Base-by-base conservation (phyloP, 2,797 vertebrate genomes). In the Otus scops region DNA sequence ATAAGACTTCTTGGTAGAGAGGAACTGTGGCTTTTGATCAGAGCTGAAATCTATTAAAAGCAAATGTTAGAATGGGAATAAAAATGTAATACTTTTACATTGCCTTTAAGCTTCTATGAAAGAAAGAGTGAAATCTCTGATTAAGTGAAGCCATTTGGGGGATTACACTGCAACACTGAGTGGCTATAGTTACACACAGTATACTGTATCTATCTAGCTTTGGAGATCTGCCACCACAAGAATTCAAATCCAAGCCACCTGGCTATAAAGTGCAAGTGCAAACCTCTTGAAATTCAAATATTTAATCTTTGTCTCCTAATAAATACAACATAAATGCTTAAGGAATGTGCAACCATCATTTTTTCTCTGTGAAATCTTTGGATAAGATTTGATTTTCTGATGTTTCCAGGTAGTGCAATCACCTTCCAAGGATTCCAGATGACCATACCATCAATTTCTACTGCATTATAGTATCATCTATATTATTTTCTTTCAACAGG, bases 161-260 rank as follows among this genome's bases (percentile, higher is more conserved):
- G 60, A 80, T 57, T 60, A 63, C 24, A 45, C 18, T 32, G 48
- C 54, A 88, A 76, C 50, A 30, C 70, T 1, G 16, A 77, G 65
- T 16, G 79, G 71, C 68, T 56, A 18, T 10, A 69, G 38, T 53
- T 88, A 80, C 47, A 80, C 26, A 41, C 56, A 51, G 43, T 67
- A 22, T 21, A 39, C 30, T 30, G 9, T 60, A 61, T 73, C 88
- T 89, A 70, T 34, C 16, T 64, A 70, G 20, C 41, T 54, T 54
- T 92, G 94, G 93, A 96, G 45, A 48, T 59, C 48, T 90, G 95
- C 92, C 96, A 94, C 83, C 41, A 45, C 48, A 38, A 84, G 69
- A 89, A 95, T 65, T 92, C 85, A 92, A 92, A 93, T 85, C 74
- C 94, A 95, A 93, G 63, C 79, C 92, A 93, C 88, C 94, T 93